Percentiles rank a stretch among this genome's conserved stretches.
These are phyloP conservation scores for Cheirogaleus medius DNA, from an alignment of 2,113 vertebrate species.

Conservation along the genomic window DNA sequence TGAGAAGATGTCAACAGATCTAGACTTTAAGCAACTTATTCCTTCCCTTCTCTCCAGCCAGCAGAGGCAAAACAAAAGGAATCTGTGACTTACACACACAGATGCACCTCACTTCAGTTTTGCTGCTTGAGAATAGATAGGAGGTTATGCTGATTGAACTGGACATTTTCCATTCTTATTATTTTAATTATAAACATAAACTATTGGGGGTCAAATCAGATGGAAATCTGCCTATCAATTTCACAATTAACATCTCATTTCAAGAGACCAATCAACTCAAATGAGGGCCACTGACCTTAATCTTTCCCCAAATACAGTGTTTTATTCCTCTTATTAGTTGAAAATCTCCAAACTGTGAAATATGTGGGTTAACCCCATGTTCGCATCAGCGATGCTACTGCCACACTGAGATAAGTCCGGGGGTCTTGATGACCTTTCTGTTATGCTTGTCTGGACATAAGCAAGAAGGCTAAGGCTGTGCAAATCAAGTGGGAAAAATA, in stretches of 20 bases:
- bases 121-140: conserved; percentile 54
- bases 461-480: neutral
- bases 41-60: conserved; percentile 21
- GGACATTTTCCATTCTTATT: conserved; percentile 67
- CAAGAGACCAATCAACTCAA: conserved; percentile 88
- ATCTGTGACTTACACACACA: neutral
- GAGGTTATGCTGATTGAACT: conserved; percentile 55
- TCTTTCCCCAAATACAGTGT: conserved; percentile 84
- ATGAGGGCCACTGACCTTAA: conserved; percentile 93
- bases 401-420: conserved; percentile 75
- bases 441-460: conserved; percentile 56
- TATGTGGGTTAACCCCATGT: conserved; percentile 66
- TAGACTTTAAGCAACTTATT: neutral
- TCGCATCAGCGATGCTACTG: conserved; percentile 65
- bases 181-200: conserved; percentile 83
- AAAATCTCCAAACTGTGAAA: conserved; percentile 78
- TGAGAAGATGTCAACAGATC: conserved; percentile 9
- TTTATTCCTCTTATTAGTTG: conserved; percentile 77
- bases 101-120: neutral
- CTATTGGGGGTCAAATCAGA: conserved; percentile 71
- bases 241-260: conserved; percentile 92
- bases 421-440: conserved; percentile 76
- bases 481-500: conserved; percentile 52
- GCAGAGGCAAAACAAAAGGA: conserved; percentile 20
- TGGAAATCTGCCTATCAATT: conserved; percentile 76